phyloP scores from a whole-genome alignment of 2,797 vertebrate genomes.

The Xiphophorus birchmanni region DNA sequence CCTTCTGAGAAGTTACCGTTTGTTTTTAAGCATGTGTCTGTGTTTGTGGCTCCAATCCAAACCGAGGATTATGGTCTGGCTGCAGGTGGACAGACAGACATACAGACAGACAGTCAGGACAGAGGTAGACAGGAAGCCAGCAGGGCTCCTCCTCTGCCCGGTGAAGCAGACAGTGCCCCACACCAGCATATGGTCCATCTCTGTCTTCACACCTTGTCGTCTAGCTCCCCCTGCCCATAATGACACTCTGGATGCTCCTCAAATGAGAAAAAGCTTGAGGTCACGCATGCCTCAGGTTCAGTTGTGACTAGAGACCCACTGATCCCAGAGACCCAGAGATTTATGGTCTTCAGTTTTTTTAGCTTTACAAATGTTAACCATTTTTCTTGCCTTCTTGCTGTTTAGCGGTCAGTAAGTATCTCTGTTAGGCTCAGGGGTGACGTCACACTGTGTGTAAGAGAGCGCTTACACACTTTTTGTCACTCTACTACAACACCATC shows the following conservation, averaged over 20 bases:
- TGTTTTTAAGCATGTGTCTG: no score
- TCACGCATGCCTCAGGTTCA: neutral
- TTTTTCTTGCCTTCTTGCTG: neutral
- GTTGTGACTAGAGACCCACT: neutral
- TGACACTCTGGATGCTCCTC: conserved; percentile 52
- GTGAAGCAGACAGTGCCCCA: conserved; percentile 62
- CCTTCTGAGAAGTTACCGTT: neutral
- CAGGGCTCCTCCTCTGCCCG: conserved; percentile 69
- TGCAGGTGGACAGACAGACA: conserved; percentile 12
- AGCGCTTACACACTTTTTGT: neutral
- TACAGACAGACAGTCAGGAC: neutral
- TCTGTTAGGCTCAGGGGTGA: neutral
- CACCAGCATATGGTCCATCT: conserved; percentile 81
- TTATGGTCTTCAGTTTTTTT: neutral
- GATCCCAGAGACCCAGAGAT: neutral
- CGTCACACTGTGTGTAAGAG: neutral
- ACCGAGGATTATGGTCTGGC: neutral
- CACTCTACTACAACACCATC: neutral
- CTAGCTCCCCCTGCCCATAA: conserved; percentile 61
- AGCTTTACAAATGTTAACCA: neutral
- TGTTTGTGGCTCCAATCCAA: neutral
- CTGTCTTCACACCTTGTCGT: conserved; percentile 75
- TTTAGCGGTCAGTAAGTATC: neutral
- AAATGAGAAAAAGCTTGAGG: conserved; percentile 26
- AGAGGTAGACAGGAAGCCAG: conserved; percentile 69